These are phyloP conservation scores for Labeo rohita DNA, from an alignment of 2,113 vertebrate species.

Conservation along the genomic window DNA sequence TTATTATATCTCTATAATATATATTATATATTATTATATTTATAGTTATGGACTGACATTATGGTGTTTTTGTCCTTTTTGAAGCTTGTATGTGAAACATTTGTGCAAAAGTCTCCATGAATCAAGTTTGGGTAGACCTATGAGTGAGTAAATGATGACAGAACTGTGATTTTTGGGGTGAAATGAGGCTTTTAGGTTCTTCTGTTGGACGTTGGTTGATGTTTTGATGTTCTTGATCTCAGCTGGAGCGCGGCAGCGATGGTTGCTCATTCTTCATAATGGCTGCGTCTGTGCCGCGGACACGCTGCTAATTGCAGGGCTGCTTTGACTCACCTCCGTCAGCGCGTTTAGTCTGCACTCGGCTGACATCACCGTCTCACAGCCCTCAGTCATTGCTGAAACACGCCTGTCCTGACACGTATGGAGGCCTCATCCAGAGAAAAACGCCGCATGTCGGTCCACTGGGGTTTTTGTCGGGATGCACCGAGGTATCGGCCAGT, in stretches of 20 bases:
- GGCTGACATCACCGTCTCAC: slow-evolving; percentile 8
- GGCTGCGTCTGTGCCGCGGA: too few species aligned
- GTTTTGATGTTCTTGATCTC: neutral
- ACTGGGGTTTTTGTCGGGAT: too few species aligned
- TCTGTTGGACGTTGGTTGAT: neutral
- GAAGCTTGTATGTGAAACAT: neutral
- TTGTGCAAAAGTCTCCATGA: neutral
- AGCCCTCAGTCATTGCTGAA: neutral
- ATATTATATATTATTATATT: too few species aligned
- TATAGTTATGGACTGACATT: neutral
- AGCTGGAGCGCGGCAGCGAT: neutral
- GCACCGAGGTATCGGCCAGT: too few species aligned
- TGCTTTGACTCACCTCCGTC: slow-evolving; percentile 7
- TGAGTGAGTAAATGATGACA: neutral
- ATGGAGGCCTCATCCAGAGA: too few species aligned
- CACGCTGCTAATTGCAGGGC: neutral
- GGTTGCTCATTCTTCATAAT: neutral
- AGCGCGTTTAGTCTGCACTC: neutral
- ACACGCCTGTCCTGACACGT: too few species aligned
- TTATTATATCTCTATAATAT: too few species aligned
- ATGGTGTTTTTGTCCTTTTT: neutral
- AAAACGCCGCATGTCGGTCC: too few species aligned
- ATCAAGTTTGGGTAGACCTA: neutral
- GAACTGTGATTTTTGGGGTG: neutral
- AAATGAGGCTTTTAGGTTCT: neutral